phyloP scores from a whole-genome alignment of 2,797 vertebrate genomes.

The Passerculus sandwichensis region DNA sequence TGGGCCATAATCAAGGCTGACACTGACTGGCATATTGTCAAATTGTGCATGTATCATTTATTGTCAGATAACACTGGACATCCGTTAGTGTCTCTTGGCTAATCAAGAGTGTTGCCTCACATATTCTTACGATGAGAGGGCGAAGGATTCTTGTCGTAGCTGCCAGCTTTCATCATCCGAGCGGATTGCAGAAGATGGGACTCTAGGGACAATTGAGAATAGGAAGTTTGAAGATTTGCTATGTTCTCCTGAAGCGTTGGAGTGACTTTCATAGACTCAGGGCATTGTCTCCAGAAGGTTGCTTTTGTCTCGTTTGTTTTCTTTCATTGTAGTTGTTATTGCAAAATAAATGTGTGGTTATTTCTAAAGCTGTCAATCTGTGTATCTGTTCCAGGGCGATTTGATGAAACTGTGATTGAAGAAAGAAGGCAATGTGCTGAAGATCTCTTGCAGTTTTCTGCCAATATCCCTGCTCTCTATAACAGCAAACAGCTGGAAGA shows the following conservation, averaged over 20 bases:
- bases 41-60: constrained; percentile 46
- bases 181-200: neutral
- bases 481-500: constrained; percentile 92
- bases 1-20: constrained; percentile 45
- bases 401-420: constrained; percentile 94
- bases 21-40: constrained; percentile 53
- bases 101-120: constrained; percentile 53
- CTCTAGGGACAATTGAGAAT: constrained; percentile 47
- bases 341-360: neutral
- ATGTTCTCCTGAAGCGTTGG: constrained; percentile 43
- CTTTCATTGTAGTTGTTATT: neutral
- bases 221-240: constrained; percentile 11
- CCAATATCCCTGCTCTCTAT: constrained; percentile 93
- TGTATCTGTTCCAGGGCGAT: constrained; percentile 84
- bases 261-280: constrained; percentile 36
- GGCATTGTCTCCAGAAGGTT: constrained; percentile 41
- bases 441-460: constrained; percentile 96
- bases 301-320: neutral
- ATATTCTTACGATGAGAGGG: constrained; percentile 44
- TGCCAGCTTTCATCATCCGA: constrained; percentile 55
- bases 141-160: constrained; percentile 25
- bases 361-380: constrained; percentile 25
- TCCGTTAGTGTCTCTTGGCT: constrained; percentile 62
- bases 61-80: constrained; percentile 59
- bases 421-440: constrained; percentile 96